phyloP scores from a whole-genome alignment of 1,140 invertebrate genomes.

The Sarcophaga peregrina region DNA sequence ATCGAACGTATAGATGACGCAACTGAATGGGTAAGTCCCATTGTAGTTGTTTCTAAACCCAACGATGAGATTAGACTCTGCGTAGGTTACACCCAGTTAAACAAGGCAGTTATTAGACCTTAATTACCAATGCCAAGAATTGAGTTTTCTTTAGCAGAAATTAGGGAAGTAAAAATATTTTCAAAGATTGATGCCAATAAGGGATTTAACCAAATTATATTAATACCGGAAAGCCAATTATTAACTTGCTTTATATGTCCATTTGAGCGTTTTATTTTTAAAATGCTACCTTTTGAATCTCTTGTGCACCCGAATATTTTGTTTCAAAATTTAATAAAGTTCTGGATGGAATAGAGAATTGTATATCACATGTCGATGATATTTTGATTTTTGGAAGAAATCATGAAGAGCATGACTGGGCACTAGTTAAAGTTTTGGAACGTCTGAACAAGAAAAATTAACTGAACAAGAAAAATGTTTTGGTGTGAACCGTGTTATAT shows the following conservation, averaged over 20 bases:
- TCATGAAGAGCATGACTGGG: not conserved
- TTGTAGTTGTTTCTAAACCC: conserved; percentile 64
- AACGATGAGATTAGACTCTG: not conserved
- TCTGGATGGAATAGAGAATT: too few relatives aligned
- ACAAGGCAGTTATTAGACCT: not conserved
- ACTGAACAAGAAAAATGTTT: not conserved
- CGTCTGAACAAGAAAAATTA: not conserved
- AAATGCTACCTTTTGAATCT: conserved; percentile 33
- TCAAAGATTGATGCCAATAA: too few relatives aligned
- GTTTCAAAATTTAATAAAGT: too few relatives aligned
- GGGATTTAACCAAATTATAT: not conserved
- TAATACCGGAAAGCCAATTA: not conserved
- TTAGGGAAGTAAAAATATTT: conserved; percentile 47
- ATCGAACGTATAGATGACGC: conserved; percentile 57
- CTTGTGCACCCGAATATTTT: too few relatives aligned
- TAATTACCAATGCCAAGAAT: conserved; percentile 53
- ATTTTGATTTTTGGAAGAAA: not conserved
- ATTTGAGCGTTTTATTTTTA: not conserved
- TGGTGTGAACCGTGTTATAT: not conserved
- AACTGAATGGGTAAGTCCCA: conserved; percentile 65
- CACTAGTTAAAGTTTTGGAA: not conserved
- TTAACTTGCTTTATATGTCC: not conserved
- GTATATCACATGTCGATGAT: too few relatives aligned
- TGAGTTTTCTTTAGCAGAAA: conserved; percentile 48
- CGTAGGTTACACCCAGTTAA: not conserved